Percentiles rank a stretch among this genome's conserved stretches.
These are phyloP conservation scores for Timandra comae DNA, from an alignment of 2,888 invertebrate species.

Conservation along the genomic window DNA sequence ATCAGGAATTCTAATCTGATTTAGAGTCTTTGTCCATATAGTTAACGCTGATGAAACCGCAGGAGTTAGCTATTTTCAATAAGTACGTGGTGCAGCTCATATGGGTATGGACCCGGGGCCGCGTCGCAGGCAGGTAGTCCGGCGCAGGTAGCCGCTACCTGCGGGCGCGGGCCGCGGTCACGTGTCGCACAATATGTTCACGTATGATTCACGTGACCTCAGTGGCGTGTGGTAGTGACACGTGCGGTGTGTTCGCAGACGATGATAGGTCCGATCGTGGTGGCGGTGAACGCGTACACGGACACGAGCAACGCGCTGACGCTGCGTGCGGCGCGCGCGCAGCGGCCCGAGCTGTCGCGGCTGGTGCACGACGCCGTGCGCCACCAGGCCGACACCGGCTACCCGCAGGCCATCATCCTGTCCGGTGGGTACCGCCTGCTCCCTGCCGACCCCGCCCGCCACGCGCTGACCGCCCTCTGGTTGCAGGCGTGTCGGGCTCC, in stretches of 20 bases:
- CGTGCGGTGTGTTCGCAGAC: conserved; percentile 79
- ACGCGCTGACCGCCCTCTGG: conserved; percentile 18
- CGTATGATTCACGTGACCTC: too few species aligned
- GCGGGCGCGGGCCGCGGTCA: too few species aligned
- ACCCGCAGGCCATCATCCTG: conserved; percentile 95
- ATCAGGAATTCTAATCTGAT: too few species aligned
- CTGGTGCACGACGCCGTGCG: conserved; percentile 94
- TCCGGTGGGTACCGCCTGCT: conserved; percentile 80
- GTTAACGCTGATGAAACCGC: too few species aligned
- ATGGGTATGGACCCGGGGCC: too few species aligned
- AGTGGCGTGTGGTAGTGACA: too few species aligned
- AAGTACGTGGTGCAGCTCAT: too few species aligned
- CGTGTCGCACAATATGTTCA: too few species aligned
- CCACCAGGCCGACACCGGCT: conserved; percentile 96
- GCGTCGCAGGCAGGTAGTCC: too few species aligned
- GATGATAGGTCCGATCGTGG: conserved; percentile 92
- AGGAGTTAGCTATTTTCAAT: too few species aligned
- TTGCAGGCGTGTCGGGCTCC: conserved; percentile 93
- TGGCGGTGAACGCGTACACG: conserved; percentile 92
- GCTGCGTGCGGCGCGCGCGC: conserved; percentile 85
- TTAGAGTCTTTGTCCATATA: too few species aligned
- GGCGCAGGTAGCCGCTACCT: conserved; percentile 2
- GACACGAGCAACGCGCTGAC: conserved; percentile 93
- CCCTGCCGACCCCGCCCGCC: background rate
- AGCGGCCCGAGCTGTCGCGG: conserved; percentile 88